Base-by-base conservation (phyloP, 2,113 vertebrate genomes). In the Calypte anna region DNA sequence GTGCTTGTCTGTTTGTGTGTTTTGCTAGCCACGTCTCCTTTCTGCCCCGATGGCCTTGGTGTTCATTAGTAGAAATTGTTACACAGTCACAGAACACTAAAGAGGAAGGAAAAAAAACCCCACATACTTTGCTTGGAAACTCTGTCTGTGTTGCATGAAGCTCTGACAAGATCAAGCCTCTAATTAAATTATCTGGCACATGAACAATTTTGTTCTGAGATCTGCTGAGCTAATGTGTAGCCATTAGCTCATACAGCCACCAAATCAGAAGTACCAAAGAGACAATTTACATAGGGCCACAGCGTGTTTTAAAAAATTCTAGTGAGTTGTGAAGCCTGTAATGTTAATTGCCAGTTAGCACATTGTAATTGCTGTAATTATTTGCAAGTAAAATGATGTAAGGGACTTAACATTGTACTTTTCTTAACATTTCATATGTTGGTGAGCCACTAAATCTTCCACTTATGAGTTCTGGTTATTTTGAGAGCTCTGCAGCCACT, bases 361-460 rank as follows among this genome's bases (percentile, higher is more conserved):
- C 96, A 86, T 96, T 96, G 93, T 97, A 95, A 96, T 95, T 95
- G 96, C 94, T 96, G 93, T 95, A 96, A 96, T 95, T 96, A 96
- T 96, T 95, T 97, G 93, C 92, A 92, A 97, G 96, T 95, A 93
- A 96, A 97, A 95, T 93, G 64, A 96, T 95, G 93, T 90, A 82
- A 93, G 93, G 93, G 88, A 96, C 91, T 90, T 89, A 96, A 86
- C 79, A 68, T 86, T 86, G 76, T 94, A 86, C 86, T 94, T 90
- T 88, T 36, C 79, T 70, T 94, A 96, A 86, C 86, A 82, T 85
- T 96, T 94, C 58, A 58, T 50, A 21, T 86, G 68, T 86, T 91
- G 80, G 95, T 46, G 94, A 94, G 90, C 88, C 66, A 78, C 90
- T 93, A 82, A 90, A 90, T 95, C 91, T 92, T 80, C 51, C 68